Evolutionary conservation across 2,797 vertebrate genomes (phyloP).

Genomic region (Pagetopsis macropterus): DNA sequence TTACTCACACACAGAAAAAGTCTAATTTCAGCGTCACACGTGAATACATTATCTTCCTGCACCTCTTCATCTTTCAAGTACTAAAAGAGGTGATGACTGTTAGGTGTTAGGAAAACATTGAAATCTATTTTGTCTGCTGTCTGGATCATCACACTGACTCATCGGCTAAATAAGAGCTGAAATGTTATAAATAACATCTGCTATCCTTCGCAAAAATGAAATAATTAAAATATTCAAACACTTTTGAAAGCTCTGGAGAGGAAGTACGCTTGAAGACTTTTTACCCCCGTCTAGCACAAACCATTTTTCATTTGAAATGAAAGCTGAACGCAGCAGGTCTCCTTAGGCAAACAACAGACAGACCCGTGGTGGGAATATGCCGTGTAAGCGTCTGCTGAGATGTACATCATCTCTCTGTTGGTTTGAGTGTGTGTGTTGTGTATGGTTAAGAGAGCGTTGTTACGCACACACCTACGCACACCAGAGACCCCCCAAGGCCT

Average conservation of each 20-base stretch:
- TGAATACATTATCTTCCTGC: slow-evolving; percentile 2
- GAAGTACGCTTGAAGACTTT: slow-evolving; percentile 6
- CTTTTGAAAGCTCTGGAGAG: slow-evolving; percentile 11
- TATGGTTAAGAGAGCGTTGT: slow-evolving; percentile 29
- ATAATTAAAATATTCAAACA: slow-evolving; percentile 3
- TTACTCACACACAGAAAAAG: slow-evolving; percentile 3
- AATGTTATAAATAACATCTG: slow-evolving; percentile 13
- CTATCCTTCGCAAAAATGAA: slow-evolving; percentile 6
- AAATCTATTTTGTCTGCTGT: not conserved
- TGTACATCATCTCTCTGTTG: slow-evolving; percentile 55
- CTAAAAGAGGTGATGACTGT: slow-evolving; percentile 16
- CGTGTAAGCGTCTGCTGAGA: slow-evolving; percentile 46
- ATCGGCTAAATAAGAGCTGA: not conserved
- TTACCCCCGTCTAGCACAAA: not conserved
- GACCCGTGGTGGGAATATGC: slow-evolving; percentile 42
- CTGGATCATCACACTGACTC: slow-evolving; percentile 13
- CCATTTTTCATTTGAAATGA: slow-evolving; percentile 43
- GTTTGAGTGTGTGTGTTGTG: slow-evolving; percentile 46
- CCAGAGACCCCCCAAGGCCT: slow-evolving; percentile 55
- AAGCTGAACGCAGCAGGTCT: slow-evolving; percentile 40
- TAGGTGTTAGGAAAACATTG: slow-evolving; percentile 8
- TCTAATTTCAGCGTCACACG: slow-evolving; percentile 1
- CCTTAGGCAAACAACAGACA: slow-evolving; percentile 24
- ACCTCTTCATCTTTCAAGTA: not conserved
- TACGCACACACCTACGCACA: slow-evolving; percentile 71